Base-by-base conservation (phyloP, 2,797 vertebrate genomes). In the Dallia pectoralis region DNA sequence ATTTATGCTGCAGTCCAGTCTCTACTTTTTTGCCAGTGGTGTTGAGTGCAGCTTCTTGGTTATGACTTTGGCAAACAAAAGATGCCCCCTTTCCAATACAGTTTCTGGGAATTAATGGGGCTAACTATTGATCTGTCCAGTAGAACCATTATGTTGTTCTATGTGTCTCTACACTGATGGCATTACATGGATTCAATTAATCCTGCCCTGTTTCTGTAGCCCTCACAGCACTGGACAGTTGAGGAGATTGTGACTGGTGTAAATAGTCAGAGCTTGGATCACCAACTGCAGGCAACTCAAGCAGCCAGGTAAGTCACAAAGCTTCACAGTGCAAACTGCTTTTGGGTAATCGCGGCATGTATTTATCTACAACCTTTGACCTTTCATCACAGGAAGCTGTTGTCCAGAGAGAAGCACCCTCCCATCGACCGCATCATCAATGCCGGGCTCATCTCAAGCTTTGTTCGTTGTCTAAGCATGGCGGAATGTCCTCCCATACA, bases 391-490 rank as follows among this genome's bases (percentile, higher is more conserved):
- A 99, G 97, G 92, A 98, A 96, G 85, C 91, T 98, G 33, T 94
- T 99, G 16, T 98, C 97, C 49, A 92, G 94, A 81, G 96, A 97
- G 86, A 93, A 93, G 65, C 91, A 96, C 72, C 96, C 97, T 32
- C 96, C 97, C 1, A 96, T 97, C 74, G 95, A 98, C 83, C 88
- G 69, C 59, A 95, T 98, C 74, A 96, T 98, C 71, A 81, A 87
- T 27, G 94, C 95, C 29, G 94, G 95, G 67, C 90, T 99, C 84
- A 96, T 98, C 75, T 92, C 96, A 0, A 95, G 81, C 77, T 93
- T 98, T 65, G 96, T 98, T 67, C 79, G 78, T 32, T 99, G 97
- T 82, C 86, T 98, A 90, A 87, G 88, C 9, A 81, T 89, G 87
- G 85, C 85, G 32, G 93, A 96, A 12, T 96, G 93, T 75, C 95